Evolutionary conservation across 2,888 invertebrate species (phyloP).

Genomic region (Empis stercorea): DNA sequence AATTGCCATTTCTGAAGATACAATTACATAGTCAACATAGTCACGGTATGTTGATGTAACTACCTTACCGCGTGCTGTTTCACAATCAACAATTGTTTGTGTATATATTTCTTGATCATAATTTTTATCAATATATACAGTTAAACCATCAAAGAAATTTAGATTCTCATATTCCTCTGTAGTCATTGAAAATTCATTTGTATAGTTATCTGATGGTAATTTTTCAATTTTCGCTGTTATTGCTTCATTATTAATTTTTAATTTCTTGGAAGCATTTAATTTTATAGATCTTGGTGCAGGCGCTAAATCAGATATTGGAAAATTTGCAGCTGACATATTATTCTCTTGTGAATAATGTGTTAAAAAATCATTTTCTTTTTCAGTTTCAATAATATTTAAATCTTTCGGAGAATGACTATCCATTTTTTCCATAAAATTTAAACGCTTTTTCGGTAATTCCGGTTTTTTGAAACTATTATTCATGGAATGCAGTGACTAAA

Average conservation of each 20-base stretch:
- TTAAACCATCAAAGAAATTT: constrained; percentile 25
- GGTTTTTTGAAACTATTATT: constrained; percentile 34
- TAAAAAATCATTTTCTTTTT: constrained; percentile 22
- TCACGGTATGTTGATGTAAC: constrained; percentile 38
- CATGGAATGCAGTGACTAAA: constrained; percentile 29
- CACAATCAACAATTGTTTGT: constrained; percentile 38
- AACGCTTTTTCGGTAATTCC: constrained; percentile 24
- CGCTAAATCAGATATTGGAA: constrained; percentile 1
- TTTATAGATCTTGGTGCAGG: background rate
- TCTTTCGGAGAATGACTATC: constrained; percentile 1
- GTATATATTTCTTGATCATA: constrained; percentile 35
- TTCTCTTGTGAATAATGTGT: constrained; percentile 29
- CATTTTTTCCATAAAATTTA: constrained; percentile 10
- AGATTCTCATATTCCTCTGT: constrained; percentile 29
- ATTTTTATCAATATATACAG: constrained; percentile 34
- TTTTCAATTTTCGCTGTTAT: background rate
- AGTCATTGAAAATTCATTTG: constrained; percentile 3
- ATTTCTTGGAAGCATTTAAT: constrained; percentile 12
- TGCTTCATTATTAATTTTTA: constrained; percentile 16
- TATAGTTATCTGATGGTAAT: background rate
- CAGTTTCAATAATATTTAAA: constrained; percentile 7
- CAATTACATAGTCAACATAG: constrained; percentile 51
- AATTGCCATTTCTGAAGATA: constrained; percentile 38
- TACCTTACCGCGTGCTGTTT: constrained; percentile 42
- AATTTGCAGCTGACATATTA: constrained; percentile 13